Conservation (phyloP, 2,797 vertebrate genomes). For the Epinephelus coioides region DNA sequence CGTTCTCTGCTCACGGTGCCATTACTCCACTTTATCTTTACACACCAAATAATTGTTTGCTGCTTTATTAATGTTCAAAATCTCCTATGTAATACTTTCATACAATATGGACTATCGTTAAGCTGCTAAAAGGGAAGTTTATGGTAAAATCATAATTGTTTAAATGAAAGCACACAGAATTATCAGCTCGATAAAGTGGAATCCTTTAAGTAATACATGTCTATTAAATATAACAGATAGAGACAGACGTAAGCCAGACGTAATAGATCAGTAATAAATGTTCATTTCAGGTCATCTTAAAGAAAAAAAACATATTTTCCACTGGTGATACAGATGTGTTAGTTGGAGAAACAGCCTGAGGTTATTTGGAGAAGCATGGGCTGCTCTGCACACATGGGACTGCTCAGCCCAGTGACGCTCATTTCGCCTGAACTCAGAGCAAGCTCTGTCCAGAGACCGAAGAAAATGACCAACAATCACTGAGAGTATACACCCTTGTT, state of each 20-base stretch:
- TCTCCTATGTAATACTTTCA: background rate
- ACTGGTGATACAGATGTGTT: constrained; percentile 60
- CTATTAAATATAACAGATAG: constrained; percentile 3
- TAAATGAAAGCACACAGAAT: background rate
- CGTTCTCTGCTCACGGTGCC: too few species aligned
- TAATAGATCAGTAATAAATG: constrained; percentile 1
- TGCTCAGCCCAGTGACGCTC: constrained; percentile 57
- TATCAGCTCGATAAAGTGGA: background rate
- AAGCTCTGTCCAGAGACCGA: constrained; percentile 26
- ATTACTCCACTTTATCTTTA: too few species aligned
- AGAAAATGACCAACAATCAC: constrained; percentile 64
- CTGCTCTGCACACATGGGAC: constrained; percentile 73
- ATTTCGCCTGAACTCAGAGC: constrained; percentile 50
- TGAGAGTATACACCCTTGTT: constrained; percentile 40
- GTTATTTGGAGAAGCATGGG: constrained; percentile 68
- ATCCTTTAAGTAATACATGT: background rate
- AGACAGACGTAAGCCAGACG: background rate
- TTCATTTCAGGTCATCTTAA: constrained; percentile 16
- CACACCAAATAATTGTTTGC: too few species aligned
- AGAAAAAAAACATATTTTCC: constrained; percentile 8
- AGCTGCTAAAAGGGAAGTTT: background rate
- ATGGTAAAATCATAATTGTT: background rate
- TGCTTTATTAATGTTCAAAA: too few species aligned
- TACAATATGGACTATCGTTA: background rate
- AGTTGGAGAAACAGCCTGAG: constrained; percentile 45